Conservation (phyloP, 2,888 invertebrate species). For the Athalia cordata region DNA sequence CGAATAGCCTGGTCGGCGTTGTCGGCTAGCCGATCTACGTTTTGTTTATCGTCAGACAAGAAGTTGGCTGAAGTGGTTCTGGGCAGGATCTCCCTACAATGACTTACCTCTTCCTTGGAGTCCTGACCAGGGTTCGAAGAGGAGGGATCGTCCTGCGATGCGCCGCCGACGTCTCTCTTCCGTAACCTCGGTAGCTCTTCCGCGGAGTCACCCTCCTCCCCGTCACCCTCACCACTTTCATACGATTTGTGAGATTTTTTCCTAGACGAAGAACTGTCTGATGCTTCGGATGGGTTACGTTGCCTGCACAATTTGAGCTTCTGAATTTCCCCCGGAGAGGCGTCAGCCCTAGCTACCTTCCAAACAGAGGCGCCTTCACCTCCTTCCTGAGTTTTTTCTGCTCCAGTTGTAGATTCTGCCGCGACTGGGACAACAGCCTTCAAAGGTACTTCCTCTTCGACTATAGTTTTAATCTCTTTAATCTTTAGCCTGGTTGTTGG, state of each 20-base stretch:
- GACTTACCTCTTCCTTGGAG: constrained; percentile 73
- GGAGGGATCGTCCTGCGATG: constrained; percentile 65
- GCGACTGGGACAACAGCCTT: too few relatives aligned
- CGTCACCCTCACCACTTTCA: constrained; percentile 66
- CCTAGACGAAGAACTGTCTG: constrained; percentile 66
- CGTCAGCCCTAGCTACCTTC: constrained; percentile 74
- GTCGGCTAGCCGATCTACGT: constrained; percentile 70
- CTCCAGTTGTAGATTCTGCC: not conserved
- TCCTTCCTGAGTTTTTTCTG: constrained; percentile 55
- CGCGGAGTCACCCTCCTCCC: constrained; percentile 71
- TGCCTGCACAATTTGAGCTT: constrained; percentile 80
- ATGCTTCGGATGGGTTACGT: constrained; percentile 71
- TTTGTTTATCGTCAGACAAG: constrained; percentile 73
- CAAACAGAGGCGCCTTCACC: constrained; percentile 71
- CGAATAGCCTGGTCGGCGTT: constrained; percentile 58
- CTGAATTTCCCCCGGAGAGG: constrained; percentile 77
- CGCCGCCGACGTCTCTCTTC: constrained; percentile 54
- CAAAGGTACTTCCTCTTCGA: not conserved
- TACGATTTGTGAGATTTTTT: constrained; percentile 69
- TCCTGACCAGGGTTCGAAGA: constrained; percentile 68
- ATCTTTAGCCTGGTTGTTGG: constrained; percentile 25
- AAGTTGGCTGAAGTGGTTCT: constrained; percentile 69
- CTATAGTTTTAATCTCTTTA: constrained; percentile 27
- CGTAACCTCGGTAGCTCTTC: constrained; percentile 64
- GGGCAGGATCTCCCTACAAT: constrained; percentile 72